Conservation (phyloP, 1,140 invertebrate species). For the Zaprionus vittiger region DNA sequence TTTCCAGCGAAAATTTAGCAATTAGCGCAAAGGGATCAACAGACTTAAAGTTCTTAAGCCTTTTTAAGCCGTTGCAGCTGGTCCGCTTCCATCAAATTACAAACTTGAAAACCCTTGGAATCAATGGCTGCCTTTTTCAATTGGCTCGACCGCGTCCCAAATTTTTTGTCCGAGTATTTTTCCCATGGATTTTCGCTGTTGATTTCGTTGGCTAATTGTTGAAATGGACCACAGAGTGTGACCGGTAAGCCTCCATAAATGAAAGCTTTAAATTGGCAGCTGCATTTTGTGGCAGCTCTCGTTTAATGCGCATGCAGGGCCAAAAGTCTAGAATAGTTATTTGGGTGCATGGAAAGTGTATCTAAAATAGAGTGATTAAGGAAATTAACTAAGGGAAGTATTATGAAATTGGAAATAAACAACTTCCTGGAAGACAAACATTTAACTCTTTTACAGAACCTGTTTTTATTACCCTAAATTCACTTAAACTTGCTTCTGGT, state of each 20-base stretch:
- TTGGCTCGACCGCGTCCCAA: conserved; percentile 32
- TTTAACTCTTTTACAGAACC: too few relatives aligned
- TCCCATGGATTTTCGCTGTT: conserved; percentile 30
- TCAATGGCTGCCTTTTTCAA: conserved; percentile 54
- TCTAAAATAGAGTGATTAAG: not conserved
- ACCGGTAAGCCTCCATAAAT: conserved; percentile 46
- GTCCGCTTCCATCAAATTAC: conserved; percentile 53
- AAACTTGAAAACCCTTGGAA: conserved; percentile 51
- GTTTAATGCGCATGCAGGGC: conserved; percentile 14
- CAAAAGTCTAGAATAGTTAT: not conserved
- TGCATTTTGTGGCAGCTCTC: conserved; percentile 61
- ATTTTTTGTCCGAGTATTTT: conserved; percentile 24
- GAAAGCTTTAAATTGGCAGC: conserved; percentile 38
- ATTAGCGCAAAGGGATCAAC: conserved; percentile 65
- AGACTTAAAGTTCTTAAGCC: conserved; percentile 60
- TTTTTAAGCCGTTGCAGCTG: conserved; percentile 67
- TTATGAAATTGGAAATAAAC: too few relatives aligned
- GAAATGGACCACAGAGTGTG: conserved; percentile 32
- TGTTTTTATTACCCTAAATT: too few relatives aligned
- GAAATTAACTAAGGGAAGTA: too few relatives aligned
- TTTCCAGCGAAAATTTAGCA: conserved; percentile 42
- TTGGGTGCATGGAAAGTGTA: not conserved
- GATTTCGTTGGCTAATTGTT: conserved; percentile 52
- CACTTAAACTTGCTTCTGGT: too few relatives aligned
- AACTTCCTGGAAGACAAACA: too few relatives aligned